Conservation (phyloP, 2,888 invertebrate genomes). For the Halictus quadricinctus region DNA sequence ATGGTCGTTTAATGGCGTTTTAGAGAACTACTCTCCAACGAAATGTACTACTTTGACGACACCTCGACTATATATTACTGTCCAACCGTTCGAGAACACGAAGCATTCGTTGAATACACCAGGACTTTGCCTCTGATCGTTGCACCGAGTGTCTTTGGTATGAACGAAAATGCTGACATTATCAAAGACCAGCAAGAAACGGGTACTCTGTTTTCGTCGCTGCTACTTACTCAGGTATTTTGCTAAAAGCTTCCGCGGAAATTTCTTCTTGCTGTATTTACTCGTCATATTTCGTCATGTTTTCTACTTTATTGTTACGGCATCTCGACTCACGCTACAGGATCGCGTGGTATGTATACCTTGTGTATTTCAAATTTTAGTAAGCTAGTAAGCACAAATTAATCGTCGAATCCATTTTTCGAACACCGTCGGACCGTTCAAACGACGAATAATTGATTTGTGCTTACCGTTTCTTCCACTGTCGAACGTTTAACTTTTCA, state of each 20-base stretch:
- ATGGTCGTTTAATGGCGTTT: slow-evolving; percentile 34
- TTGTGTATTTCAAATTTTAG: no score
- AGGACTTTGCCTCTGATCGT: slow-evolving; percentile 89
- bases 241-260: neutral
- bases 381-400: neutral
- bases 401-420: neutral
- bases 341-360: slow-evolving; percentile 64
- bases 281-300: neutral
- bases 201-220: slow-evolving; percentile 88
- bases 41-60: slow-evolving; percentile 75
- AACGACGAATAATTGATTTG: neutral
- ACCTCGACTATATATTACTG: slow-evolving; percentile 85
- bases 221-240: slow-evolving; percentile 90
- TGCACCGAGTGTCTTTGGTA: slow-evolving; percentile 94
- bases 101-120: slow-evolving; percentile 87
- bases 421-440: neutral
- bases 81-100: slow-evolving; percentile 89
- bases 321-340: slow-evolving; percentile 30
- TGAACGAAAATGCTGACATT: slow-evolving; percentile 96
- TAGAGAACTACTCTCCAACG: slow-evolving; percentile 71
- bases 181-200: slow-evolving; percentile 96
- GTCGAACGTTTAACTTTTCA: neutral
- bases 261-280: neutral
- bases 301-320: slow-evolving; percentile 5
- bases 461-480: neutral